phyloP scores from a whole-genome alignment of 2,797 vertebrate genomes.

The Halcyon smyrnensis region DNA sequence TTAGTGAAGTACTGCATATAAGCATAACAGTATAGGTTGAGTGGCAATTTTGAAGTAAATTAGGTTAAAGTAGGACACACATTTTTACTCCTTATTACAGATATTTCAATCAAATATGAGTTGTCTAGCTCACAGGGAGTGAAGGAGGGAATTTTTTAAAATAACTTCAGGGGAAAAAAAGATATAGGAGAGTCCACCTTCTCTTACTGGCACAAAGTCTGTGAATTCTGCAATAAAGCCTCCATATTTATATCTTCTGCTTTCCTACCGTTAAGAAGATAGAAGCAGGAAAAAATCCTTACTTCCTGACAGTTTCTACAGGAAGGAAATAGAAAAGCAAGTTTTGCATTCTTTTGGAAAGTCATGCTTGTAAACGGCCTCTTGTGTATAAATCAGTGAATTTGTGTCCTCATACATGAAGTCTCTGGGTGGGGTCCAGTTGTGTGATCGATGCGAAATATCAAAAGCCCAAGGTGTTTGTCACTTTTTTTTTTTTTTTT shows the following conservation, averaged over 20 bases:
- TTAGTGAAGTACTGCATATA: background rate
- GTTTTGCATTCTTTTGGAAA: background rate
- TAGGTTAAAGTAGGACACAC: background rate
- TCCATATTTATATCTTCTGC: background rate
- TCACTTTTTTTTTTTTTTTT: no score
- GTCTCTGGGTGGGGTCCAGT: background rate
- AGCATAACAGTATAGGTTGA: background rate
- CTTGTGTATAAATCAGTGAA: background rate
- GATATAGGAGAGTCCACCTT: background rate
- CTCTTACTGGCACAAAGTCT: background rate
- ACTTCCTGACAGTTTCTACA: background rate
- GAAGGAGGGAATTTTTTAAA: background rate
- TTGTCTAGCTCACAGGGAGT: background rate
- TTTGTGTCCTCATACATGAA: background rate
- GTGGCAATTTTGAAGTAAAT: background rate
- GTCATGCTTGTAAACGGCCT: background rate
- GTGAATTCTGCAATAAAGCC: background rate
- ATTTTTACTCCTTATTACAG: background rate
- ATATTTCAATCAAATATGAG: background rate
- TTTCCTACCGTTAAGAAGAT: background rate
- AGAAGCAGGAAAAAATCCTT: background rate
- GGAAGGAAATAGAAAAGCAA: background rate
- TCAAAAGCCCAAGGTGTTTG: background rate
- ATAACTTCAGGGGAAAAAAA: background rate
- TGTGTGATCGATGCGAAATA: background rate